These are phyloP conservation scores for Acheta domesticus DNA, from an alignment of 2,888 invertebrate species.

Conservation along the genomic window DNA sequence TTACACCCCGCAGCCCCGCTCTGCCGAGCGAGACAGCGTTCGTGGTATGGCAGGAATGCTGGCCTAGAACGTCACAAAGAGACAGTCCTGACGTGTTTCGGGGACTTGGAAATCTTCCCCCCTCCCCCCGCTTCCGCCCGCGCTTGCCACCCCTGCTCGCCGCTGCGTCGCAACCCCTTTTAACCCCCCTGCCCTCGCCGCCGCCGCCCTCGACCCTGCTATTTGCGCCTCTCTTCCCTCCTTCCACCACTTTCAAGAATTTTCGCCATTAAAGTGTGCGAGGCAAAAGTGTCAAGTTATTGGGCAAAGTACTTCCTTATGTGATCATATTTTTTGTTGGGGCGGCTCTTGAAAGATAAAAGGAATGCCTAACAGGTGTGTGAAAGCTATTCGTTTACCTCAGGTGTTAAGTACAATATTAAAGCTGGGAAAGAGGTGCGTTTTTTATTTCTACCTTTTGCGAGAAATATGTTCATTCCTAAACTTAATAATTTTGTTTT, in stretches of 20 bases:
- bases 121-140: not conserved
- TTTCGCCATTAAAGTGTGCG: conserved; percentile 7
- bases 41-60: not conserved
- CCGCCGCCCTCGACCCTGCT: not conserved
- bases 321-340: not conserved
- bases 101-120: conserved; percentile 5
- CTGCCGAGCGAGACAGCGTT: not conserved
- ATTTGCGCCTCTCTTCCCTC: not conserved
- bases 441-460: no score
- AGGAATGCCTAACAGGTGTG: not conserved
- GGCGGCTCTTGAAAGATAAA: not conserved
- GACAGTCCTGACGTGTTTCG: conserved; percentile 7
- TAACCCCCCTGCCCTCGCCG: not conserved
- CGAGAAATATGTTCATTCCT: no score
- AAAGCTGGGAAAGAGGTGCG: not conserved
- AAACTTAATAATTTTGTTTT: no score
- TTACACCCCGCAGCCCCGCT: not conserved
- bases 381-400: not conserved
- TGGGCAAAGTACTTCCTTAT: not conserved
- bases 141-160: not conserved
- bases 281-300: conserved; percentile 5
- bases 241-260: not conserved
- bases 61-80: not conserved
- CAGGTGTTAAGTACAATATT: not conserved
- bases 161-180: not conserved